Evolutionary conservation across 2,888 invertebrate genomes (phyloP), one percentile per base, ranked within the genome.

Genomic region (Mimumesa dahlbomi): DNA sequence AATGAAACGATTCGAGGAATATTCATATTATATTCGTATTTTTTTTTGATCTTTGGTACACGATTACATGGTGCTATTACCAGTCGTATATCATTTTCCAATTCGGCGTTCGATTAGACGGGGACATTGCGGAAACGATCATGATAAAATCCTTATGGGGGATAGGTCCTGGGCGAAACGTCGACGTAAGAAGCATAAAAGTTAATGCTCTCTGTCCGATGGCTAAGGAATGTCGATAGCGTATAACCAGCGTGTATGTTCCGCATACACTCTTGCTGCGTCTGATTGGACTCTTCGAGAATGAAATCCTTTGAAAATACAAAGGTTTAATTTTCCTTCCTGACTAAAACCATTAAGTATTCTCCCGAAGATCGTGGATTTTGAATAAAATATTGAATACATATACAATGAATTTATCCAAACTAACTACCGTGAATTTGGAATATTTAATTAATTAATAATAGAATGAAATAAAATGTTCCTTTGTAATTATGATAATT

Each of bases 61-160:
- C n/a, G n/a, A n/a, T 52, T 38, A 38, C 14, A 13, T 7, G n/a
- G n/a, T 18, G 21, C 11, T 40, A 31, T 43, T 9, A 29, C 46
- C 25, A 50, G 46, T 14, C 65, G 52, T 75, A 75, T 29, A 63
- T 77, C 69, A 77, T 67, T 69, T 75, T 68, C 66, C 73, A 73
- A 75, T 76, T 57, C 58, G 64, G 49, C 66, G 57, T 75, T 73
- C 73, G 67, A 75, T 75, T 77, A 73, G 63, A 45, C 65, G 46
- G 57, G 57, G 31, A 63, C 57, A 73, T 75, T 54, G 63, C 45
- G 45, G 40, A 58, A 65, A 73, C 75, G 76, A 77, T 77, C 72
- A 75, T 73, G 64, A 69, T 74, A 73, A 75, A 69, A 75, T 38
- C 63, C 53, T 65, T 64, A 49, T 14, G 72, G 52, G n/a, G 53